Evolutionary conservation across 2,888 invertebrate genomes (phyloP), one percentile per base, ranked within the genome.

Genomic region (Mimumesa dahlbomi): DNA sequence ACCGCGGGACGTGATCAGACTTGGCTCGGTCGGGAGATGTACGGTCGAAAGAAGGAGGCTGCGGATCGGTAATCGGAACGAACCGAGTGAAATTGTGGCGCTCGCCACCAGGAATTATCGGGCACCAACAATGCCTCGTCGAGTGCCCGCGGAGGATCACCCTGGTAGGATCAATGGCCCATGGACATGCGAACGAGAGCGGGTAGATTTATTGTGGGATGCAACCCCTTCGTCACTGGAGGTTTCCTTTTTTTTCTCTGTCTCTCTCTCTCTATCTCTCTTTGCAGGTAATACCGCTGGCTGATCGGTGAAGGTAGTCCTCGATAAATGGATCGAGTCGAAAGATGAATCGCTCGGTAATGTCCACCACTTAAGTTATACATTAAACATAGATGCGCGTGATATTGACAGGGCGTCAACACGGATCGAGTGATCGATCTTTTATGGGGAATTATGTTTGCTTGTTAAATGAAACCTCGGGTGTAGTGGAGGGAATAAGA

Each of bases 1-100:
- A 18, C 16, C 45, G n/a, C 50, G 36, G 31, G 34, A 75, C 65
- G 70, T 75, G 75, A 75, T 75, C 70, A n/a, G 70, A 75, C 70
- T 69, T 13, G 5, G 22, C 1, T 25, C 25, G 38, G 21, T 40
- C 43, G 11, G 48, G 13, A 57, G 53, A 62, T 18, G 29, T 21
- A 29, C 31, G 13, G 13, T 7, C 11, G 14, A n/a, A 13, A 14
- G 21, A 43, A 50, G 14, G 52, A 45, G 53, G 45, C 52, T 25
- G 56, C 9, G 31, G 21, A 18, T 18, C 13, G 14, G 14, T 19
- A 42, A 52, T 42, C 56, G 9, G 36, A 18, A 13, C 29, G 45
- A 36, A 50, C 43, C 45, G 22, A 18, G 11, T 13, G 29, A 21
- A 46, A 52, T 19, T 31, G 36, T 22, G 50, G n/a, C 13, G 29